Conservation (phyloP, 2,797 vertebrate species). For the Pangasius sanitwongsei region DNA sequence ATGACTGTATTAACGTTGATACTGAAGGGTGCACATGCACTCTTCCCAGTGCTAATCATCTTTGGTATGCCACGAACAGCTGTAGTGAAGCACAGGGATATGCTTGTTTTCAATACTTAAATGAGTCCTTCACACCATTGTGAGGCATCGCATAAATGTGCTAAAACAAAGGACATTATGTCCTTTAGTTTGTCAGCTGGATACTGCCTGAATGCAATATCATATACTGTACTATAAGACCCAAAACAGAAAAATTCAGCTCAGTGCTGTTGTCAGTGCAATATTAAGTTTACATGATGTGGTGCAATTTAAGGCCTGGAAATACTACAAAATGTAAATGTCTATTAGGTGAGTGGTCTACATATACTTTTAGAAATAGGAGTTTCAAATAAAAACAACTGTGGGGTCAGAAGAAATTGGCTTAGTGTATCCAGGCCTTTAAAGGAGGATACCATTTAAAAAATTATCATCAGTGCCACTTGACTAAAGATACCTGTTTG, state of each 20-base stretch:
- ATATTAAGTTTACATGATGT: slow-evolving; percentile 66
- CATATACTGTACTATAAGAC: slow-evolving; percentile 33
- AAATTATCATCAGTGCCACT: slow-evolving; percentile 43
- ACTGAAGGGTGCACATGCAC: slow-evolving; percentile 66
- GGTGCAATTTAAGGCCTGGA: slow-evolving; percentile 55
- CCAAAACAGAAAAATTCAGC: slow-evolving; percentile 47
- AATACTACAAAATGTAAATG: slow-evolving; percentile 39
- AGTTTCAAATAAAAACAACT: slow-evolving; percentile 10
- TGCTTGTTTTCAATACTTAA: slow-evolving; percentile 35
- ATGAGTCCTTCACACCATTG: slow-evolving; percentile 33
- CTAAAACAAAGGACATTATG: slow-evolving; percentile 30
- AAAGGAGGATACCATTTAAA: slow-evolving; percentile 31
- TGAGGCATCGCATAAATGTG: slow-evolving; percentile 41
- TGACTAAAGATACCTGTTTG: slow-evolving; percentile 40
- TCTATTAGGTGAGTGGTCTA: background rate
- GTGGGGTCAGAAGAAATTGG: background rate
- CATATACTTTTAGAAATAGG: background rate
- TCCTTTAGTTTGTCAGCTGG: slow-evolving; percentile 37
- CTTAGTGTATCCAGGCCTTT: slow-evolving; percentile 26
- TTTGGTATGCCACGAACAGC: slow-evolving; percentile 75
- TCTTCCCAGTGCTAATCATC: slow-evolving; percentile 71
- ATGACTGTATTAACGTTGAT: slow-evolving; percentile 67
- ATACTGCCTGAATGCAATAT: slow-evolving; percentile 28
- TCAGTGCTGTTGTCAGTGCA: slow-evolving; percentile 76
- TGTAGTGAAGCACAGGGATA: slow-evolving; percentile 55